These are phyloP conservation scores for Hemiscyllium ocellatum DNA, from an alignment of 2,113 vertebrate species.

Conservation along the genomic window DNA sequence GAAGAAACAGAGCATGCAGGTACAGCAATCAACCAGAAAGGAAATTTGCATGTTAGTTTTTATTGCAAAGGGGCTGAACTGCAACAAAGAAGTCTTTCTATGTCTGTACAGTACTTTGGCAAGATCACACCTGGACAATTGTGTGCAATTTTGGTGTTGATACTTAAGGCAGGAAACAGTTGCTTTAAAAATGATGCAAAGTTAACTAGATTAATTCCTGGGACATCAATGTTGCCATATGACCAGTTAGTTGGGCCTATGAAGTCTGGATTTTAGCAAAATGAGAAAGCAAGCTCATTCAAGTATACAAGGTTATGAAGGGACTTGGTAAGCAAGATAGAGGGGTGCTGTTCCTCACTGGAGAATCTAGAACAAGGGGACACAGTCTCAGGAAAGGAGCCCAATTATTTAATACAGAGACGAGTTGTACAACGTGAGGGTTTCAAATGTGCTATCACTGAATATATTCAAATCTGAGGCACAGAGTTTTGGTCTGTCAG, in stretches of 20 bases:
- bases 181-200: neutral
- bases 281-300: neutral
- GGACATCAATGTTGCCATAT: no score
- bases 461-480: neutral
- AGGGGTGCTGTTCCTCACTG: no score
- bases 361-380: neutral
- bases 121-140: neutral
- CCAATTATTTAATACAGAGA: neutral
- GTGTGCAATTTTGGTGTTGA: neutral
- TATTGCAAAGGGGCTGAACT: neutral
- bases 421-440: neutral
- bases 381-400: neutral
- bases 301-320: no score
- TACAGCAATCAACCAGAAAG: neutral
- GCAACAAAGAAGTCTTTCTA: neutral
- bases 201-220: no score
- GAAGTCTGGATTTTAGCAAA: neutral
- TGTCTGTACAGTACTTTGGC: neutral
- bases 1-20: neutral
- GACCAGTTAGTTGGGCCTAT: neutral
- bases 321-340: no score
- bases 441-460: no score
- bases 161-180: neutral
- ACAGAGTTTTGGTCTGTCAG: neutral
- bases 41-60: neutral